Conservation (phyloP, 2,797 vertebrate species). For the Gephyroberyx darwinii region DNA sequence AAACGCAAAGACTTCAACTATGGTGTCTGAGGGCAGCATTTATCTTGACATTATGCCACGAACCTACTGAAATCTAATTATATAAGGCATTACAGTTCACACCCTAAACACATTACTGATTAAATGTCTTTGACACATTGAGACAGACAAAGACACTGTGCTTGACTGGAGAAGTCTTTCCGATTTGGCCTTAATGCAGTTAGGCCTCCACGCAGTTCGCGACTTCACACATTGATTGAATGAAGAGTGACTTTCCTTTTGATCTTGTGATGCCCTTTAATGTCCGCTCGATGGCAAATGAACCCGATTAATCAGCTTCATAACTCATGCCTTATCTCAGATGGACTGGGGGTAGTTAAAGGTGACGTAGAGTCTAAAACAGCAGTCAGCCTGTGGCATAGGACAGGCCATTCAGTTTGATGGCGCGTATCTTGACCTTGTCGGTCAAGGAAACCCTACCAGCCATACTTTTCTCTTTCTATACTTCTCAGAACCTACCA, state of each 20-base stretch:
- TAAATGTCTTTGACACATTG: background rate
- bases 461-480: background rate
- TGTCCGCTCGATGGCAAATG: slow-evolving; percentile 40
- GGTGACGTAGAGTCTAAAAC: slow-evolving; percentile 17
- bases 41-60: background rate
- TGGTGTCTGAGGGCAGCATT: background rate
- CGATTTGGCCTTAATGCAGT: background rate
- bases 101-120: background rate
- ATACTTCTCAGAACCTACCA: too few species aligned
- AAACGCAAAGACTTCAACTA: slow-evolving; percentile 13
- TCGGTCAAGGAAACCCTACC: background rate
- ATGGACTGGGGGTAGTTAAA: slow-evolving; percentile 26
- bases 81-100: background rate
- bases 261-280: slow-evolving; percentile 46
- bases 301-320: slow-evolving; percentile 41
- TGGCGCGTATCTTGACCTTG: background rate
- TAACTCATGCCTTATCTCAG: slow-evolving; percentile 34
- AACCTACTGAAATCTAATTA: background rate
- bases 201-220: background rate
- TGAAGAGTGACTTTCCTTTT: slow-evolving; percentile 18
- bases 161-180: background rate
- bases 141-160: background rate
- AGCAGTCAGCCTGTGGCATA: background rate
- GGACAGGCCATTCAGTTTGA: background rate
- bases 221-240: slow-evolving; percentile 9